Evolutionary conservation across 2,113 vertebrate species (phyloP), one percentile per base, ranked within the genome.

Genomic region (Calidris pugnax): DNA sequence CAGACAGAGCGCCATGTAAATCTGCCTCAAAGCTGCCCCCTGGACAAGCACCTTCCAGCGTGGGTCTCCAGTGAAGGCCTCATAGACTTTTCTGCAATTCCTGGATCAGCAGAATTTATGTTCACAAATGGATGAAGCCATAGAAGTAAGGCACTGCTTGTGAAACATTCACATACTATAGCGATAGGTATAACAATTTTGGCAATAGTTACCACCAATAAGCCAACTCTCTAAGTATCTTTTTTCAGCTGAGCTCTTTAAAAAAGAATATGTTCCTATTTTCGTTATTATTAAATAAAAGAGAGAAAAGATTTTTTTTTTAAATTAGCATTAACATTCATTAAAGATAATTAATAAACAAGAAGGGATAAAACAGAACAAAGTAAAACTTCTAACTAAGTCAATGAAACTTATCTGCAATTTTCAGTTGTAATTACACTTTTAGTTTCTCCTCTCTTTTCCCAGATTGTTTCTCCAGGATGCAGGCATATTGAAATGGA

Each of bases 1-100:
- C 87, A 85, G 79, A 81, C 74, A 74, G 66, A 94, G 82, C 60
- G 28, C 68, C 66, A 37, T 57, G 57, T 72, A 87, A 97, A 95
- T 91, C 69, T 79, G 62, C 53, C 90, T 90, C 1, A 2, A 89
- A 92, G 64, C 79, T 81, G 63, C 53, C 47, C 55, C 30, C 35
- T 66, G 41, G 30, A 89, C 35, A 64, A 72, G 55, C 48, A 95
- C 60, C 85, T 78, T 94, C 64, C n/a, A 79, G 35, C 12, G 3
- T 72, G 43, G 11, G 9, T 57, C 85, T 94, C 86, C 50, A 75
- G 27, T 2, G 1, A 39, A 48, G 50, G 33, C 19, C 73, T 56
- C 23, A 10, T 6, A 50, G 80, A 72, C 27, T 55, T 28, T 84
- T 85, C 45, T 64, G 30, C 18, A 71, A 16, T 68, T 89, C 84